Conservation (phyloP, 2,797 vertebrate genomes). For the Halcyon chelicuti region DNA sequence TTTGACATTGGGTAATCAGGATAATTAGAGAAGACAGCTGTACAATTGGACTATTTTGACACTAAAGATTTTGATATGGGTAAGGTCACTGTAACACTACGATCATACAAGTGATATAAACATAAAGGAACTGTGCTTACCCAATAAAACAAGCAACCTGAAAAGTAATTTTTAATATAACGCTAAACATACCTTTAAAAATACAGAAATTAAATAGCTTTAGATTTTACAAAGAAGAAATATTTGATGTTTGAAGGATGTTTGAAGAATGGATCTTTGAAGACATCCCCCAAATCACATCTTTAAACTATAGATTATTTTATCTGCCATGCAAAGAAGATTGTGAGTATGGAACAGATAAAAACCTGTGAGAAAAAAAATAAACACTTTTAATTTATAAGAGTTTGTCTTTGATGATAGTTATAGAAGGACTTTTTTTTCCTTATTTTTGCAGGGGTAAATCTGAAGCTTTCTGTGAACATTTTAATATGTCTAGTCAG, state of each 20-base stretch:
- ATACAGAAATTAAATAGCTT: not conserved
- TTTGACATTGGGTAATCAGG: not conserved
- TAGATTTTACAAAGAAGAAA: not conserved
- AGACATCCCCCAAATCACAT: not conserved
- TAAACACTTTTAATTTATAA: not conserved
- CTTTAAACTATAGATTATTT: not conserved
- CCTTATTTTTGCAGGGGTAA: not conserved
- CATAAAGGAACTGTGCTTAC: not conserved
- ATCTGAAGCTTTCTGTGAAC: not conserved
- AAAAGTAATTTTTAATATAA: not conserved
- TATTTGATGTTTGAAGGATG: too few relatives aligned
- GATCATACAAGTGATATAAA: not conserved
- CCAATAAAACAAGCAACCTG: not conserved
- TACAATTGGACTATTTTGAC: not conserved
- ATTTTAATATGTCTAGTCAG: not conserved
- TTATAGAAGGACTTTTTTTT: not conserved
- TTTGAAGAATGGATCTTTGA: not conserved
- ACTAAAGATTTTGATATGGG: not conserved
- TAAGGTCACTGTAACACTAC: not conserved
- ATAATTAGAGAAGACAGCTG: not conserved
- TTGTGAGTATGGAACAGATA: not conserved
- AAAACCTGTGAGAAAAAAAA: not conserved
- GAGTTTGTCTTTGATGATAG: not conserved
- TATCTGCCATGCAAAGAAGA: not conserved
- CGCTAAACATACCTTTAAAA: not conserved